These are phyloP conservation scores for Solea solea DNA, from an alignment of 2,113 vertebrate genomes.

Conservation along the genomic window DNA sequence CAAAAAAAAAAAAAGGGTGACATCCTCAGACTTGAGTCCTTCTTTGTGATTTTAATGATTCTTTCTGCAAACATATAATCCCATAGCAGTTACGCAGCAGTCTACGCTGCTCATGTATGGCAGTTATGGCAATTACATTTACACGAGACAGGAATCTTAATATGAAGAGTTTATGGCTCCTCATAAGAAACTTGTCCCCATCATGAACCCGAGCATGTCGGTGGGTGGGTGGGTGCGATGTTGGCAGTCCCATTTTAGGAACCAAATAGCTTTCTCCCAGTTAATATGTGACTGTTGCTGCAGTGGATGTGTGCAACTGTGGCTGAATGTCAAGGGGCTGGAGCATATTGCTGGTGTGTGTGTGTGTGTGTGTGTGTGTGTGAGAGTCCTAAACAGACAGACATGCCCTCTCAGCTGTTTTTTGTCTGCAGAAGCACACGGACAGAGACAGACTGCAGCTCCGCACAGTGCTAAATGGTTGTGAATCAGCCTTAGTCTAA, in stretches of 20 bases:
- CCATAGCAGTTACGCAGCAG: constrained; percentile 7
- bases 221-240: constrained; percentile 4
- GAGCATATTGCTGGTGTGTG: neutral
- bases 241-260: constrained; percentile 40
- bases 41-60: constrained; percentile 13
- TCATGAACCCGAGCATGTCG: constrained; percentile 41
- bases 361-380: neutral
- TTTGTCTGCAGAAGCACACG: constrained; percentile 45
- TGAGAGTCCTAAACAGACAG: constrained; percentile 34
- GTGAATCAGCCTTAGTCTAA: constrained; percentile 5
- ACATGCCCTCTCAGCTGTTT: constrained; percentile 60
- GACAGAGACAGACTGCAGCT: constrained; percentile 26
- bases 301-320: constrained; percentile 27
- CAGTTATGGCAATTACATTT: constrained; percentile 55
- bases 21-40: neutral
- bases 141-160: constrained; percentile 53
- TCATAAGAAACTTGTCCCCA: constrained; percentile 30
- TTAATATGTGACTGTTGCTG: constrained; percentile 55
- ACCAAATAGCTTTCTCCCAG: constrained; percentile 45
- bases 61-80: constrained; percentile 29
- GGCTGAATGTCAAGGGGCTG: neutral
- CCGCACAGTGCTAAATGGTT: neutral
- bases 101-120: constrained; percentile 21
- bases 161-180: constrained; percentile 55
- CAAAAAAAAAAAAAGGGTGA: neutral